Percentiles rank a stretch among this genome's conserved stretches.
Evolutionary conservation across 2,113 vertebrate genomes (phyloP).

Genomic region (Caloenas nicobarica): DNA sequence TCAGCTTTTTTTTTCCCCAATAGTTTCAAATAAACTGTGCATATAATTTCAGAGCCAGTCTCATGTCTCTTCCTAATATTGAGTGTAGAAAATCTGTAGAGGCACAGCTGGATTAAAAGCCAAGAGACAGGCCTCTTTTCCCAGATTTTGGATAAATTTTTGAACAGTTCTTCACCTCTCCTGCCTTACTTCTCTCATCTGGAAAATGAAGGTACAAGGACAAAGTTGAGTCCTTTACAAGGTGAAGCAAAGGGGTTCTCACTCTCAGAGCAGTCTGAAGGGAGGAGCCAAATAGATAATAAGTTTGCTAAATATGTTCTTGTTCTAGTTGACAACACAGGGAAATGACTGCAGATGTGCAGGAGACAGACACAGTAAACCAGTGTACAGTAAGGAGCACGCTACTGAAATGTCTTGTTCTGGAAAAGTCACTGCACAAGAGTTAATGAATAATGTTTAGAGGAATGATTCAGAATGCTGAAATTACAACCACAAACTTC

Average conservation of each 20-base stretch:
- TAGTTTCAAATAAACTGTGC: neutral
- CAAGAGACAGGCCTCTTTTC: neutral
- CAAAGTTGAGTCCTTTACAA: neutral
- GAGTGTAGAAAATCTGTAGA: neutral
- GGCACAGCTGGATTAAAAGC: neutral
- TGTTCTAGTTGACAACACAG: fast-evolving
- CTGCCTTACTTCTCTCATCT: neutral
- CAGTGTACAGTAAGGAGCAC: fast-evolving
- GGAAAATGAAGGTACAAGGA: neutral
- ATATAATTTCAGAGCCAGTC: neutral
- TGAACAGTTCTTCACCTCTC: neutral
- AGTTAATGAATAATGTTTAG: neutral
- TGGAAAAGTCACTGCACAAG: neutral
- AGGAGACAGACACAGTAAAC: neutral
- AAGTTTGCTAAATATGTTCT: neutral
- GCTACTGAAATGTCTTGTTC: neutral
- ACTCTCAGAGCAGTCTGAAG: neutral
- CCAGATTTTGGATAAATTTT: neutral
- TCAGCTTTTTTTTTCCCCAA: neutral
- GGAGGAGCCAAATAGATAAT: neutral
- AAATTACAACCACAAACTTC: neutral
- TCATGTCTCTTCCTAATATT: neutral
- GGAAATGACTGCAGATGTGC: neutral
- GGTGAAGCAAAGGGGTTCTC: neutral
- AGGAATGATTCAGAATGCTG: neutral